phyloP scores from a whole-genome alignment of 2,797 vertebrate species.

The Eidolon dupreanum region DNA sequence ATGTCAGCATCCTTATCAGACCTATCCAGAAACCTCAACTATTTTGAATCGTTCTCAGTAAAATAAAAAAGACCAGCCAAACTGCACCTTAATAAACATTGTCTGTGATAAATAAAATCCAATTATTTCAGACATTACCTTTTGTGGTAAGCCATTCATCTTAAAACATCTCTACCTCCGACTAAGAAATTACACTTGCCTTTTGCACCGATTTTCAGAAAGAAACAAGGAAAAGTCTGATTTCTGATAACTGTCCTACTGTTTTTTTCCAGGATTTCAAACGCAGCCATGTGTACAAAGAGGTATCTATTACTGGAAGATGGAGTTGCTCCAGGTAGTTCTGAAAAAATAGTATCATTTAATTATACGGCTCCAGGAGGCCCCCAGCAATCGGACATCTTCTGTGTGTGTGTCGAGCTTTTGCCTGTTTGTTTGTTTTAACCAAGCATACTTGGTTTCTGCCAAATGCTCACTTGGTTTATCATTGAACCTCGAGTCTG shows the following conservation, averaged over 20 bases:
- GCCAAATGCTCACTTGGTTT: conserved; percentile 21
- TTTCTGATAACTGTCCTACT: not conserved
- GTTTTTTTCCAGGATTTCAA: not conserved
- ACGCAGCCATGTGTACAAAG: not conserved
- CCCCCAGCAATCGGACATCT: not conserved
- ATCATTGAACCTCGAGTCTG: not conserved
- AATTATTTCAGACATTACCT: not conserved
- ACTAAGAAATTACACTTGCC: not conserved
- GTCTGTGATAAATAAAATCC: not conserved
- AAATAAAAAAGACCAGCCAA: not conserved
- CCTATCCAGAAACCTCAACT: not conserved
- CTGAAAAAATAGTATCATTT: conserved; percentile 29
- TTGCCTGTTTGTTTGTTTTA: not conserved
- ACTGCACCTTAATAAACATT: not conserved
- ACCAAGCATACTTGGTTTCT: not conserved
- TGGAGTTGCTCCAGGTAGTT: conserved; percentile 38
- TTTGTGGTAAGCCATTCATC: not conserved
- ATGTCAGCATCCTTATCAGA: conserved; percentile 6
- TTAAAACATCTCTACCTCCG: not conserved
- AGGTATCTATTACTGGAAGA: conserved; percentile 43
- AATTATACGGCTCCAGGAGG: conserved; percentile 32
- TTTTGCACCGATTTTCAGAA: not conserved
- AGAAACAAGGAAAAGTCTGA: accelerated
- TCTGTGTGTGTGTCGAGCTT: not conserved
- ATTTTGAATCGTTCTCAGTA: not conserved